A percentile compares a stretch with the other conserved stretches of the same genome.
Conservation (phyloP, 2,113 vertebrate genomes). For the Pleuronectes platessa region DNA sequence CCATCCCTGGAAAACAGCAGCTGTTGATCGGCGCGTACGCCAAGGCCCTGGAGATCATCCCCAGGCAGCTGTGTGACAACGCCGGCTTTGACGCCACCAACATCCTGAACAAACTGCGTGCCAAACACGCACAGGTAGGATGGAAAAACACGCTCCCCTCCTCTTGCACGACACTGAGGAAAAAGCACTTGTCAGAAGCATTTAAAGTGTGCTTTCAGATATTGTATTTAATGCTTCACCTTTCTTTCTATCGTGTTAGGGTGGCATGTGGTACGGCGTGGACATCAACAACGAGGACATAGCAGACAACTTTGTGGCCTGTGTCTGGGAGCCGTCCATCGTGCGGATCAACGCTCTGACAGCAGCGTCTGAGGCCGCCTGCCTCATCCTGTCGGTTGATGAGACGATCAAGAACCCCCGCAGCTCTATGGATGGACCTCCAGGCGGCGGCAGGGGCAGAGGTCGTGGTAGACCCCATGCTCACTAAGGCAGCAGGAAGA, state of each 20-base stretch:
- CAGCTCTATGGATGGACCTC: constrained; percentile 80
- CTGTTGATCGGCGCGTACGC: constrained; percentile 95
- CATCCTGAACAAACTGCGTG: constrained; percentile 97
- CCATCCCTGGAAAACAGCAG: constrained; percentile 98
- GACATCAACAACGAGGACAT: constrained; percentile 97
- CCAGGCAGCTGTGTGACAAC: constrained; percentile 97
- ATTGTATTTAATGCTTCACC: background rate
- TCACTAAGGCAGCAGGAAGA: constrained; percentile 68
- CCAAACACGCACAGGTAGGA: constrained; percentile 94
- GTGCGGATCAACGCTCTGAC: constrained; percentile 95
- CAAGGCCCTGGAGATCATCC: constrained; percentile 96
- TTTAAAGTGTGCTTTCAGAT: background rate
- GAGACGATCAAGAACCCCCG: constrained; percentile 97
- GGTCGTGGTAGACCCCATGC: constrained; percentile 87
- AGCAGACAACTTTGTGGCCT: constrained; percentile 90
- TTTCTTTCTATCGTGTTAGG: constrained; percentile 72
- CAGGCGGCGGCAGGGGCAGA: constrained; percentile 81
- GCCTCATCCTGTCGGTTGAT: constrained; percentile 94
- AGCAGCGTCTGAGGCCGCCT: constrained; percentile 93
- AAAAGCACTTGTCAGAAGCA: background rate
- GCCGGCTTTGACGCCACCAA: constrained; percentile 99
- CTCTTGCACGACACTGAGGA: background rate
- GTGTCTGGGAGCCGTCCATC: constrained; percentile 94
- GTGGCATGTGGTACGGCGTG: constrained; percentile 93
- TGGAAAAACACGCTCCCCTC: background rate